phyloP scores from a whole-genome alignment of 2,888 invertebrate genomes.

The Drosophila pullipes region DNA sequence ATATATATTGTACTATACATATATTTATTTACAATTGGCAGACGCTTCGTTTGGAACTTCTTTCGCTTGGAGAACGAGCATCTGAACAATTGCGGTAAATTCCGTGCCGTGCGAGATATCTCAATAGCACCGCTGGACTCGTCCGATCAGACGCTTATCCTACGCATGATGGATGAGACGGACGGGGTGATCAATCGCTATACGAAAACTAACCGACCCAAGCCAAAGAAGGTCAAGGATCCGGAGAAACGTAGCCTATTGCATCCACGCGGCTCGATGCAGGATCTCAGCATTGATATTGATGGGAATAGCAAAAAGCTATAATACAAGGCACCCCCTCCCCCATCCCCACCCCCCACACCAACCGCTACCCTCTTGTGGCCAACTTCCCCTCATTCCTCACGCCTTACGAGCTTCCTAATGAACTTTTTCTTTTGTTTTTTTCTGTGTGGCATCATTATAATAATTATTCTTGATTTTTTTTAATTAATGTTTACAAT shows the following conservation, averaged over 20 bases:
- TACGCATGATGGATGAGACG: constrained; percentile 98
- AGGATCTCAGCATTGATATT: constrained; percentile 83
- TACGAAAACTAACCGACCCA: constrained; percentile 87
- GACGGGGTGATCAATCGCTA: constrained; percentile 93
- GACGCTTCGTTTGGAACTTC: constrained; percentile 99
- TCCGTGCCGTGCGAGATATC: constrained; percentile 98
- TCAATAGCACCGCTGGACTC: constrained; percentile 97
- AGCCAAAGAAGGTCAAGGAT: constrained; percentile 88
- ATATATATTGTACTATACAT: background rate
- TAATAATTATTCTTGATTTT: constrained; percentile 44
- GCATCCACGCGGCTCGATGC: constrained; percentile 84
- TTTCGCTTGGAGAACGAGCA: constrained; percentile 99
- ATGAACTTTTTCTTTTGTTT: constrained; percentile 29
- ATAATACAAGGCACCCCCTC: constrained; percentile 40
- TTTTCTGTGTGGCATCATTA: constrained; percentile 32
- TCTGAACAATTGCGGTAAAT: constrained; percentile 99
- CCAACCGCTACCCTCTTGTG: constrained; percentile 10
- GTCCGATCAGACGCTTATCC: constrained; percentile 94
- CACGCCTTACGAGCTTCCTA: constrained; percentile 27
- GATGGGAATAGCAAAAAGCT: constrained; percentile 82
- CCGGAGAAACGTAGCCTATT: constrained; percentile 87
- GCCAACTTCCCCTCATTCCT: constrained; percentile 5
- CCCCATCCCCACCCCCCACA: background rate
- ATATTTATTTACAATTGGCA: constrained; percentile 77
- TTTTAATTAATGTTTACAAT: constrained; percentile 58